Base-by-base conservation (phyloP, 2,888 invertebrate genomes). In the Hoplodrina blanda region DNA sequence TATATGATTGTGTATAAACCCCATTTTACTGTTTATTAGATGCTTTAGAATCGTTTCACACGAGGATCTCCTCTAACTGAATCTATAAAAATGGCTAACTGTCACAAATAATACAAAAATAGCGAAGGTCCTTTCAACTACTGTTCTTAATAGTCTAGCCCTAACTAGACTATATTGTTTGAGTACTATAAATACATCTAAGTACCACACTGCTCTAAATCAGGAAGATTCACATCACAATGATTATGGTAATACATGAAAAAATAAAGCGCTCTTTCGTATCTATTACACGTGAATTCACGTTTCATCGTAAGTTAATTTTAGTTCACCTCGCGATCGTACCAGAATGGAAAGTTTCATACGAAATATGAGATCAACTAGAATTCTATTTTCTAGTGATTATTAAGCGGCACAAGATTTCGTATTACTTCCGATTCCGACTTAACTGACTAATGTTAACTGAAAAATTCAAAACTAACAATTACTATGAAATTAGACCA, bases 241-340 rank as follows among this genome's bases (percentile, higher is more conserved):
- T 77, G 71, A 75, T 78, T 57, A 77, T 77, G 76, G 67, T 73
- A 69, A 73, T 69, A 72, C 56, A 69, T 72, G 57, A 69, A 80
- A 82, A 80, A 78, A 83, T 76, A 78, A 81, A 84, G 73, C 80
- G 80, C 78, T 85, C 80, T 83, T 85, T 82, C 77, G 79, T 78
- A 83, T 83, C 86, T 84, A 88, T 85, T 85, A 87, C 87, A 88
- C 86, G 87, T 88, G 87, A 85, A 89, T 88, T 87, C 86, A 85
- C 88, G 87, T 89, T 88, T 89, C 90, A 87, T 89, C 89, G 85
- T 80, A 83, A 86, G 89, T 87, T 92, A 92, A 90, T 89, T 92
- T 90, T 92, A 92, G 91, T 87, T 89, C 87, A 90, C 88, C 87
- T 89, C 88, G 90, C 85, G 87, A 89, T 90, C 88, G 86, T 78